A percentile compares a stretch with the other conserved stretches of the same genome.
Conservation (phyloP, 2,113 vertebrate genomes). For the Anoplopoma fimbria region DNA sequence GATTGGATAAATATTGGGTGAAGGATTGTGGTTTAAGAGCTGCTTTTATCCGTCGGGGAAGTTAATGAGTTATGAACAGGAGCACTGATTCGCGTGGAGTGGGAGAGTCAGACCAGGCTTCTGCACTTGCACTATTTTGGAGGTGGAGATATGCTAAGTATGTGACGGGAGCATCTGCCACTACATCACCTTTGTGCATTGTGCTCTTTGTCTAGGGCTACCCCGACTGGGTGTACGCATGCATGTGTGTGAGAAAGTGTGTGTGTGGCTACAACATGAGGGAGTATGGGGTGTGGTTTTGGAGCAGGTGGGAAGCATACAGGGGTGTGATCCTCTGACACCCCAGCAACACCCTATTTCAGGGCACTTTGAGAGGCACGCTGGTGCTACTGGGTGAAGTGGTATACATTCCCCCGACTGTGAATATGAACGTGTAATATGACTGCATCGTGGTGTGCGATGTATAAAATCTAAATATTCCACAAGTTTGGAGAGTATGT, state of each 20-base stretch:
- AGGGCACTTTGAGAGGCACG: conserved; percentile 57
- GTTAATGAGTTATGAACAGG: conserved; percentile 36
- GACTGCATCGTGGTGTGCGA: conserved; percentile 4
- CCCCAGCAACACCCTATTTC: conserved; percentile 82
- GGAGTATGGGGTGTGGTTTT: conserved; percentile 42
- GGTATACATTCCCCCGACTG: conserved; percentile 58
- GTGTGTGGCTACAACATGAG: conserved; percentile 50
- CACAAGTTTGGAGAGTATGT: background rate
- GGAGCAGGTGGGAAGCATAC: conserved; percentile 72
- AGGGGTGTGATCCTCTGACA: conserved; percentile 80
- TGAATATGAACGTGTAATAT: conserved; percentile 70
- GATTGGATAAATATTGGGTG: conserved; percentile 77
- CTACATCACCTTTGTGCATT: conserved; percentile 76
- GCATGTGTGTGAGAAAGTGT: conserved; percentile 3
- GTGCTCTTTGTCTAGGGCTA: conserved; percentile 68
- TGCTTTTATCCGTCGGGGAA: conserved; percentile 41
- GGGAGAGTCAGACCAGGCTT: conserved; percentile 26
- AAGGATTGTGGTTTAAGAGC: conserved; percentile 62
- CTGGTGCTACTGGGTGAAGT: conserved; percentile 57
- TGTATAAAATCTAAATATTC: background rate
- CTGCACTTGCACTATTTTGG: conserved; percentile 54
- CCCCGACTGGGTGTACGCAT: conserved; percentile 33
- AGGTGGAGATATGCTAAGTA: conserved; percentile 73
- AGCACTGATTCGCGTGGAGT: conserved; percentile 18
- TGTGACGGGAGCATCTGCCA: conserved; percentile 75